Base-by-base conservation (phyloP, 2,888 invertebrate genomes). In the Branchinecta sandiegonensis region DNA sequence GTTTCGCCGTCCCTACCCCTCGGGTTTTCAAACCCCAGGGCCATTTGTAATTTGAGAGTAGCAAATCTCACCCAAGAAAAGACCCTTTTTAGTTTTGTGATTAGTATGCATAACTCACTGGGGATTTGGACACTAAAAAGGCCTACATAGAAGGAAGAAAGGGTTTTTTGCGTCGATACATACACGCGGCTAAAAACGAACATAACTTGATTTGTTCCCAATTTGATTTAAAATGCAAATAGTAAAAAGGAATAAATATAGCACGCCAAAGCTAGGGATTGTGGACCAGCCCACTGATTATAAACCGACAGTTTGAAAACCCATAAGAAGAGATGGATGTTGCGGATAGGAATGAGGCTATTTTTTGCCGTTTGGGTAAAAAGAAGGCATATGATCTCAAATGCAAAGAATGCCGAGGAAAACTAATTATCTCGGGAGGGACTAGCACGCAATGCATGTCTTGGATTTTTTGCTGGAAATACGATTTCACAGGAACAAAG, bases 171-270 rank as follows among this genome's bases (percentile, higher is more conserved):
- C 56, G 56, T 17, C n/a, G 56, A 56, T 56, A 17, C n/a, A 56
- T 56, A 56, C 56, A 56, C 17, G 56, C 56, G 17, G 17, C 56
- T 14, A 17, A n/a, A 14, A 56, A 56, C 4, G 37, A 56, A 56
- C 17, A 14, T 56, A 56, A 56, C 14, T 56, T 56, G 56, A 17
- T 14, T 56, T 56, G 56, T 56, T 56, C 56, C 9, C 56, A 8
- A 14, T 56, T 56, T 56, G 17, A 56, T 56, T 56, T 56, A 17
- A 56, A 56, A 56, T 56, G 56, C 56, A 56, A 56, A 56, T 56
- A 56, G 56, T 14, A 14, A 56, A 56, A 56, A 14, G 17, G 17
- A 56, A 56, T 56, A 37, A 37, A 37, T 37, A 37, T 37, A 37
- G 37, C 37, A 37, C 37, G 37, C 37, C 37, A 37, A 37, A 37